Percentiles rank a stretch among this genome's conserved stretches.
Evolutionary conservation across 1,140 invertebrate genomes (phyloP).

Genomic region (Agraylea sexmaculata): DNA sequence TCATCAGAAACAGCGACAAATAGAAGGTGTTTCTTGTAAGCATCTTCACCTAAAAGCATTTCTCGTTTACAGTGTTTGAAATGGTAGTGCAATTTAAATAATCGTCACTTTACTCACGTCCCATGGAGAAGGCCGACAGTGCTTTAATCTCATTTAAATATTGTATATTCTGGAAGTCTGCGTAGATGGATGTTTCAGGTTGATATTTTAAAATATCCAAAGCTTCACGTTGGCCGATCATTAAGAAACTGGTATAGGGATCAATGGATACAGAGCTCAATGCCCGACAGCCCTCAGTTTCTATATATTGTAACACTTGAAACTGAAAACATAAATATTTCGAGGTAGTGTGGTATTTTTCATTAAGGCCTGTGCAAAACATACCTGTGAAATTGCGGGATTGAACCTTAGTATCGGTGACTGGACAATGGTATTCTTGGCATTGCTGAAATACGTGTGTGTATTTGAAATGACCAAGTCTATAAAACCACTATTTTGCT

Average conservation of each 20-base stretch:
- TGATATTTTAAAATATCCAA: too few relatives aligned
- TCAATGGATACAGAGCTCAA: slow-evolving; percentile 1
- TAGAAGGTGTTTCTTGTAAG: slow-evolving; percentile 6
- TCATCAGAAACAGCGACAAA: slow-evolving; percentile 10
- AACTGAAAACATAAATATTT: slow-evolving; percentile 14
- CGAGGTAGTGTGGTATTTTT: not conserved
- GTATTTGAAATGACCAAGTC: slow-evolving; percentile 8
- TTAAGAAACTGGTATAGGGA: slow-evolving; percentile 1
- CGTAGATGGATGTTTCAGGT: too few relatives aligned
- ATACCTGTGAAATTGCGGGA: slow-evolving; percentile 6
- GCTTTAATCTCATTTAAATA: slow-evolving; percentile 7
- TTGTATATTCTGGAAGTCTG: slow-evolving; percentile 5
- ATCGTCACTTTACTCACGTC: slow-evolving; percentile 7
- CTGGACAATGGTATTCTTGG: not conserved
- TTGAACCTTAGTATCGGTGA: slow-evolving; percentile 13
- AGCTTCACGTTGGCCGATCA: slow-evolving; percentile 9
- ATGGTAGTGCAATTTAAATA: not conserved
- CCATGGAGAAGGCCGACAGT: slow-evolving; percentile 4
- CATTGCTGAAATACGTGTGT: slow-evolving; percentile 7
- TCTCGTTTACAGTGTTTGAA: not conserved
- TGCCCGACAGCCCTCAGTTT: slow-evolving; percentile 4
- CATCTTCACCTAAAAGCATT: not conserved
- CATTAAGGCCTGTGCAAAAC: not conserved
- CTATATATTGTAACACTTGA: slow-evolving; percentile 10
- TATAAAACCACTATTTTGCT: slow-evolving; percentile 5